Evolutionary conservation across 2,797 vertebrate species (phyloP).

Genomic region (Crenuchus spilurus): DNA sequence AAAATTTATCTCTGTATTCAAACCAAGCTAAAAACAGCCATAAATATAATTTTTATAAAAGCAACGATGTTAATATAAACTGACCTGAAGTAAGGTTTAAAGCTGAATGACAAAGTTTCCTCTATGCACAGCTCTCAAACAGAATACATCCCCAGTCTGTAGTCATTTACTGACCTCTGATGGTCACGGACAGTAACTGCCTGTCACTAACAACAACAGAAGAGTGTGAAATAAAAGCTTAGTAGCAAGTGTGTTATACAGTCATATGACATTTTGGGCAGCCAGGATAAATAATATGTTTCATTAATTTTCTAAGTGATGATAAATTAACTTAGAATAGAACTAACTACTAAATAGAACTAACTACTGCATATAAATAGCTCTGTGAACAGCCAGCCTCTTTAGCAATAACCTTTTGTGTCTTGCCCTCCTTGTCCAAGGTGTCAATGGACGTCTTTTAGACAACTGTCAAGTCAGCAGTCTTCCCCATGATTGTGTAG

Average conservation of each 20-base stretch:
- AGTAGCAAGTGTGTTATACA: background rate
- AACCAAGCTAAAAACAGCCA: background rate
- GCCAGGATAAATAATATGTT: too few species aligned
- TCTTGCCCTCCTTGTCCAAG: too few species aligned
- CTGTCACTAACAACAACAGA: background rate
- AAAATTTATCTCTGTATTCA: background rate
- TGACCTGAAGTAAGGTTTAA: background rate
- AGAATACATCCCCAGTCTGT: background rate
- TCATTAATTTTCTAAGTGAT: too few species aligned
- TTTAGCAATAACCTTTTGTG: too few species aligned
- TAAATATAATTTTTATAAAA: background rate
- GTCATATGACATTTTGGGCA: background rate
- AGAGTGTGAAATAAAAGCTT: background rate
- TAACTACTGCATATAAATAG: too few species aligned
- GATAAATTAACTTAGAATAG: too few species aligned
- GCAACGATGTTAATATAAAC: background rate
- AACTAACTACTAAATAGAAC: too few species aligned
- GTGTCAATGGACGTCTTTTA: too few species aligned
- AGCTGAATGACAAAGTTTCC: background rate
- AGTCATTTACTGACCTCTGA: conserved; percentile 47
- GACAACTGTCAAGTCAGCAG: too few species aligned
- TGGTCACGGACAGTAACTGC: conserved; percentile 17
- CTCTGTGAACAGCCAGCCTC: too few species aligned
- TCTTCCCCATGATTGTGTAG: too few species aligned
- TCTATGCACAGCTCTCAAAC: background rate